phyloP scores from a whole-genome alignment of 2,113 vertebrate genomes.

The Callorhinus ursinus region DNA sequence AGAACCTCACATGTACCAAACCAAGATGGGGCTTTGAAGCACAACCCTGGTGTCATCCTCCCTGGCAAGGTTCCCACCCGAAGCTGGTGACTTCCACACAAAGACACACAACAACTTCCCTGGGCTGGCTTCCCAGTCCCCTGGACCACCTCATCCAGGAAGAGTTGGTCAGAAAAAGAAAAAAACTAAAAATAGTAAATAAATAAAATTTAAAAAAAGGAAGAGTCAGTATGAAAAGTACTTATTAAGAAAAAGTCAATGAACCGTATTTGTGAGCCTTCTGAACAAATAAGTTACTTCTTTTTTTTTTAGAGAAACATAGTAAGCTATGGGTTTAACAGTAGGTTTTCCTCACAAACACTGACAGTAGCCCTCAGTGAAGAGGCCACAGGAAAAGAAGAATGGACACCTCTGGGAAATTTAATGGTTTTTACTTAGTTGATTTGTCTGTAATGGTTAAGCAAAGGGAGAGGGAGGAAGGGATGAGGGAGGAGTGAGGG shows the following conservation, averaged over 20 bases:
- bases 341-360: neutral
- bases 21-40: neutral
- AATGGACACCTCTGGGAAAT: neutral
- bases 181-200: no score
- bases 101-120: neutral
- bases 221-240: slow-evolving; percentile 58
- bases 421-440: neutral
- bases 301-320: neutral
- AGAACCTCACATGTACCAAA: neutral
- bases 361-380: neutral
- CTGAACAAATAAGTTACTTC: slow-evolving; percentile 55
- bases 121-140: neutral
- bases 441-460: neutral
- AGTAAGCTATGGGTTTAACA: slow-evolving; percentile 44
- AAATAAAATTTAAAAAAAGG: neutral
- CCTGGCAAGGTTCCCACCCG: neutral
- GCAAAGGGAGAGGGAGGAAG: neutral
- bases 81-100: slow-evolving; percentile 47
- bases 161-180: neutral
- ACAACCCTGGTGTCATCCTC: neutral
- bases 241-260: slow-evolving; percentile 61
- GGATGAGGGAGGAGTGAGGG: neutral
- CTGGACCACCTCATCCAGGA: slow-evolving; percentile 63
- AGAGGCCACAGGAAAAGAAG: neutral
- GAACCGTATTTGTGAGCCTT: neutral